Evolutionary conservation across 1,140 invertebrate genomes (phyloP), one percentile per base, ranked within the genome.

Genomic region (Hylaeus volcanicus): DNA sequence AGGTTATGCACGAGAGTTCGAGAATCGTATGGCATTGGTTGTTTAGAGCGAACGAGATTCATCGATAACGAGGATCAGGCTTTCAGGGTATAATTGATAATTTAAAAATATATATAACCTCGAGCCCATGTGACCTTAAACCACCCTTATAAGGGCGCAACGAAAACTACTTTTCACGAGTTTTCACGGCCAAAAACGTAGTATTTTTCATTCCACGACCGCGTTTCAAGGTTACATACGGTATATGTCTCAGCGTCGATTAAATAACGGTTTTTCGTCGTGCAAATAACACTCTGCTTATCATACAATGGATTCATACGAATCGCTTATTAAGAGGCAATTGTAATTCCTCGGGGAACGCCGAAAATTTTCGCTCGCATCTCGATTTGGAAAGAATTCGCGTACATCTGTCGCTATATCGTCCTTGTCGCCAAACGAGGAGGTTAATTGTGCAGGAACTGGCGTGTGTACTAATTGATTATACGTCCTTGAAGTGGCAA

Each of bases 391-490:
- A 82, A 65, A 9, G 26, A 39, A 65, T 60, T 51, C 82, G 66
- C 76, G 80, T 76, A 69, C 73, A 70, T 85, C 45, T 79, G 81
- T 85, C 76, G 83, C 14, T 58, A 56, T 64, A 81, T 71, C 77
- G 86, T 82, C 86, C 86, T 88, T 85, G 82, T 43, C 64, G 76
- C 82, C 85, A 61, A 72, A 79, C 83, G 74, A 77, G 82, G 66
- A 81, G 70, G 75, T 78, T 89, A 87, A 87, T 86, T 75, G 79
- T 76, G 51, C 80, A 86, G 84, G 83, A 83, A 85, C 79, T 69
- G 55, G 26, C 71, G 12, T 15, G 75, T 51, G 71, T 66, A 83
- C 87, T 86, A 82, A 88, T 83, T 80, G 79, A 71, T 66, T 1
- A 1, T 56, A 45, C 82, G 73, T 76, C 82, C 84, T 74, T 66